Percentiles rank a stretch among this genome's conserved stretches.
Evolutionary conservation across 2,888 invertebrate species (phyloP).

Genomic region (Girardia tigrina): DNA sequence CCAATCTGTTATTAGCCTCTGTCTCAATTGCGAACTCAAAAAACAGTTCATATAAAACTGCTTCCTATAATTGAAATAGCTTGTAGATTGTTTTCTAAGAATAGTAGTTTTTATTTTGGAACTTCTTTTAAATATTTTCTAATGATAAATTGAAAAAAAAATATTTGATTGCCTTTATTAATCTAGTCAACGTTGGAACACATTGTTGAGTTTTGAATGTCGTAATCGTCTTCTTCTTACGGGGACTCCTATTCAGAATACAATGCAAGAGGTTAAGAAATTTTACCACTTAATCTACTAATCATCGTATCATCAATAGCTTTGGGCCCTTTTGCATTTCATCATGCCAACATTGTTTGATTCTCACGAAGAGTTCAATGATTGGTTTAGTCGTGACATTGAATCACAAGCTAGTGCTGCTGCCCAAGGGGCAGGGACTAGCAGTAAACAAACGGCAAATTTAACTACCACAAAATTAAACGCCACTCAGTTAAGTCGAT

Average conservation of each 20-base stretch:
- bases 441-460: background rate
- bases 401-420: conserved; percentile 65
- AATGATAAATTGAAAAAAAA: too few relatives aligned
- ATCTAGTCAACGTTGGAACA: conserved; percentile 73
- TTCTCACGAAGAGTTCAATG: conserved; percentile 87
- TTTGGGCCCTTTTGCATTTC: conserved; percentile 83
- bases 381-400: conserved; percentile 92
- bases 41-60: too few relatives aligned
- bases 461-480: conserved; percentile 52
- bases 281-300: background rate
- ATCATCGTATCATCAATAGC: too few relatives aligned
- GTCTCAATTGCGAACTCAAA: too few relatives aligned
- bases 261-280: conserved; percentile 65
- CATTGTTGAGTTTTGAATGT: conserved; percentile 77
- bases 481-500: conserved; percentile 75
- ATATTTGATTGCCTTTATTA: too few relatives aligned
- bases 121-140: too few relatives aligned
- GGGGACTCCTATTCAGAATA: conserved; percentile 88
- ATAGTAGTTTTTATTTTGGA: too few relatives aligned
- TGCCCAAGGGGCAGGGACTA: background rate
- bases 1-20: too few relatives aligned
- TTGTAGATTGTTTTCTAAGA: too few relatives aligned
- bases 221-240: conserved; percentile 66
- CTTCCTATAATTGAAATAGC: too few relatives aligned
- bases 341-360: conserved; percentile 90